Evolutionary conservation across 2,797 vertebrate species (phyloP).

Genomic region (Tenualosa thibaudeaui): DNA sequence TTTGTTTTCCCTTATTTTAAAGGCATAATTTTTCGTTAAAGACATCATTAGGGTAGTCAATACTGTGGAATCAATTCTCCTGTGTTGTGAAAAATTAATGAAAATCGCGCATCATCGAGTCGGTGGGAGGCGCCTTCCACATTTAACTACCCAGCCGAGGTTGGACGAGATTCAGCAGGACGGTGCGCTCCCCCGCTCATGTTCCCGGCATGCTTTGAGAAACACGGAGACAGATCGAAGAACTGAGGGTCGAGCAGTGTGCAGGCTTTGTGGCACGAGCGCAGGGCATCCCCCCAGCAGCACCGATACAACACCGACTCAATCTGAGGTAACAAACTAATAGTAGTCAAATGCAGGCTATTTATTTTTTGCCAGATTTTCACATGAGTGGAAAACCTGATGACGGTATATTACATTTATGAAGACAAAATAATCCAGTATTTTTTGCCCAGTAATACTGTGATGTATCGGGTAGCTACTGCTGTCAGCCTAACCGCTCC

Average conservation of each 20-base stretch:
- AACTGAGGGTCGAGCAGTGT: conserved; percentile 47
- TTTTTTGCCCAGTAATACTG: background rate
- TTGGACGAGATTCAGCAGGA: conserved; percentile 56
- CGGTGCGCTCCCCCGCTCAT: conserved; percentile 46
- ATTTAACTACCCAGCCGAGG: conserved; percentile 48
- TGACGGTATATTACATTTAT: background rate
- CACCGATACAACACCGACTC: conserved; percentile 26
- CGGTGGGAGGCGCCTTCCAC: conserved; percentile 21
- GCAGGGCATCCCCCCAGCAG: conserved; percentile 42
- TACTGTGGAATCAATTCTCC: conserved; percentile 1
- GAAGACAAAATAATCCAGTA: background rate
- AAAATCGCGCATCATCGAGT: conserved; percentile 25
- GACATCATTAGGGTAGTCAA: conserved; percentile 16
- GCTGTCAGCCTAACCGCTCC: conserved; percentile 31
- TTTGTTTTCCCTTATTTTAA: too few species aligned
- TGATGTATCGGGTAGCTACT: background rate
- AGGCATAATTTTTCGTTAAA: background rate
- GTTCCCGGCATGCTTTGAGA: conserved; percentile 76
- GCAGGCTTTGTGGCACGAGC: conserved; percentile 58
- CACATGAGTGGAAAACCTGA: background rate
- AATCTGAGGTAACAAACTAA: conserved; percentile 57
- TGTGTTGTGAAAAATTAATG: conserved; percentile 41
- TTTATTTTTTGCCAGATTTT: background rate
- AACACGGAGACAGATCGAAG: conserved; percentile 47
- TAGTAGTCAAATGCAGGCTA: background rate